Conservation (phyloP, 2,888 invertebrate species). For the Cepaea hortensis region DNA sequence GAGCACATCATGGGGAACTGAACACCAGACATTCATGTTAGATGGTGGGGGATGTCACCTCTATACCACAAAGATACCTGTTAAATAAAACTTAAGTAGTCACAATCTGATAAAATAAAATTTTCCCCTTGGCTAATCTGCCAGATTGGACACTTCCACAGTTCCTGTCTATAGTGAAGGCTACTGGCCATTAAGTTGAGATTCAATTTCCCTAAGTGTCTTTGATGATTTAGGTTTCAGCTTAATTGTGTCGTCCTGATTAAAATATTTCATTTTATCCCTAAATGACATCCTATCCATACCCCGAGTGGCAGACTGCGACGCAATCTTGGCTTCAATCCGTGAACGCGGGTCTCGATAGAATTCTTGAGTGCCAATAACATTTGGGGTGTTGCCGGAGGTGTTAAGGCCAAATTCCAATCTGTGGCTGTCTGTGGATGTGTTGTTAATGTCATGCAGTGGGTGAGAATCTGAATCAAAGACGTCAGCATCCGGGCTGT, state of each 20-base stretch:
- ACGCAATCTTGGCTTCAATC: conserved; percentile 84
- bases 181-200: conserved; percentile 70
- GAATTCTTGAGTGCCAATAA: conserved; percentile 98
- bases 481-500: conserved; percentile 46
- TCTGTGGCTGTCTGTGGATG: conserved; percentile 42
- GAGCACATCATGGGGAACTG: too few species aligned
- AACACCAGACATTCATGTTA: too few species aligned
- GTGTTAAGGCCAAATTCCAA: conserved; percentile 56
- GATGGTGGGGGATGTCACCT: too few species aligned
- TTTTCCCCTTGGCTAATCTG: too few species aligned
- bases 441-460: conserved; percentile 6
- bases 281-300: conserved; percentile 94
- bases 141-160: too few species aligned
- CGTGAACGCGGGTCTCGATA: conserved; percentile 94
- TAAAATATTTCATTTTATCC: conserved; percentile 99
- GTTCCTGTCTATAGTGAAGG: not conserved
- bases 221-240: conserved; percentile 96
- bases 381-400: conserved; percentile 89
- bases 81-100: too few species aligned
- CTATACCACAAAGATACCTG: too few species aligned
- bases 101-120: too few species aligned
- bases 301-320: conserved; percentile 52
- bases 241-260: conserved; percentile 93
- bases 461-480: conserved; percentile 38
- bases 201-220: conserved; percentile 82